Conservation (phyloP, 2,888 invertebrate species). For the Gymnoscelis rufifasciata region DNA sequence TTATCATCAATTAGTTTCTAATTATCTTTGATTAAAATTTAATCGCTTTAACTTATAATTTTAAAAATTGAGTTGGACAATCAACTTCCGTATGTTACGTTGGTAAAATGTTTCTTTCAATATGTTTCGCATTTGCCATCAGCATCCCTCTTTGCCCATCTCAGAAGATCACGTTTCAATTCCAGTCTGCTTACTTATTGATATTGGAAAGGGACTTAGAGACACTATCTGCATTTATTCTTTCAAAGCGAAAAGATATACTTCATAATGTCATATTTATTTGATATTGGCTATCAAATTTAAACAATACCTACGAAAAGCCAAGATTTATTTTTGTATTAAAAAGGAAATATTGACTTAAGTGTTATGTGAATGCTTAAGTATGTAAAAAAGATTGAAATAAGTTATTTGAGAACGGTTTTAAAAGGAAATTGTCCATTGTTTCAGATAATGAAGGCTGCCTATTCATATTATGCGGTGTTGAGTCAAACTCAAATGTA, state of each 20-base stretch:
- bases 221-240: conserved; percentile 11
- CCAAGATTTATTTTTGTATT: no score
- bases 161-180: conserved; percentile 6
- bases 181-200: conserved; percentile 12
- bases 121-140: no score
- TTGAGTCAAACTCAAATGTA: conserved; percentile 50
- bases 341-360: no score
- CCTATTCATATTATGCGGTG: conserved; percentile 63
- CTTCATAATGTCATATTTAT: not conserved
- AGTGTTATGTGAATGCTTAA: no score
- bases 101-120: no score
- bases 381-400: not conserved
- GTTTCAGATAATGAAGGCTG: conserved; percentile 70
- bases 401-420: not conserved
- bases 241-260: not conserved
- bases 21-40: no score
- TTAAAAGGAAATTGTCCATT: conserved; percentile 13
- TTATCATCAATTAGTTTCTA: no score
- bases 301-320: no score
- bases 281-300: not conserved
- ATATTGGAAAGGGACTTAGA: conserved; percentile 20
- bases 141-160: not conserved
- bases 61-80: no score
- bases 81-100: no score
- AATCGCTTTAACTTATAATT: no score